phyloP scores from a whole-genome alignment of 1,140 invertebrate genomes.

The Parasteatoda tepidariorum region DNA sequence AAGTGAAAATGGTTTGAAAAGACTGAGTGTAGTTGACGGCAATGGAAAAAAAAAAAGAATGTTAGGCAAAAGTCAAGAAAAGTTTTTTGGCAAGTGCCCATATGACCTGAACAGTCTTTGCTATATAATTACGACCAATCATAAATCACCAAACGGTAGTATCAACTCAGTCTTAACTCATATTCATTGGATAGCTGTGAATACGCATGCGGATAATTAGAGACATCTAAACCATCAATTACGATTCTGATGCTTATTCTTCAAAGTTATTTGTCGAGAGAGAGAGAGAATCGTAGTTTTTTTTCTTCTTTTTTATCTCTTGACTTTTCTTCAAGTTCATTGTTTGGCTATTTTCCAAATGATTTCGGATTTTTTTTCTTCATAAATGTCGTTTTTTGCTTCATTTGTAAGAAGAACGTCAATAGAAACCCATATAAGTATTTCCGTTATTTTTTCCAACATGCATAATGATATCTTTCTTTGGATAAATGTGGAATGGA shows the following conservation, averaged over 20 bases:
- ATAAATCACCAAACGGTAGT: constrained; percentile 48
- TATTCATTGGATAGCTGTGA: background rate
- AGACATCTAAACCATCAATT: constrained; percentile 47
- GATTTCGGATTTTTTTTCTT: background rate
- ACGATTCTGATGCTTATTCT: constrained; percentile 31
- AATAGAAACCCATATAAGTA: constrained; percentile 20
- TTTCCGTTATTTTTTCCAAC: constrained; percentile 34
- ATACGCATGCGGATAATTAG: constrained; percentile 52
- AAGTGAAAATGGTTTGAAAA: constrained; percentile 23
- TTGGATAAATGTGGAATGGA: too few species aligned
- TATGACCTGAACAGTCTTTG: constrained; percentile 17
- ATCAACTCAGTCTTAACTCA: background rate
- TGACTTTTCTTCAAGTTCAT: background rate
- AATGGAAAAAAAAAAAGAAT: background rate
- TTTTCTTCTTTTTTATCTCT: background rate
- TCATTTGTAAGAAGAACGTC: constrained; percentile 14
- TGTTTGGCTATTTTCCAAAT: background rate
- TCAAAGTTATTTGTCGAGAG: constrained; percentile 30
- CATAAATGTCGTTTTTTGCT: background rate
- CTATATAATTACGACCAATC: constrained; percentile 47
- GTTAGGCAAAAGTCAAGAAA: constrained; percentile 35
- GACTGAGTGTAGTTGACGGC: background rate
- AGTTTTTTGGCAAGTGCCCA: constrained; percentile 48
- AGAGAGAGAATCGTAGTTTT: background rate
- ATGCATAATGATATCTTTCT: constrained; percentile 35